Evolutionary conservation across 2,113 vertebrate genomes (phyloP), one percentile per base, ranked within the genome.

Genomic region (Scytalopus superciliaris): DNA sequence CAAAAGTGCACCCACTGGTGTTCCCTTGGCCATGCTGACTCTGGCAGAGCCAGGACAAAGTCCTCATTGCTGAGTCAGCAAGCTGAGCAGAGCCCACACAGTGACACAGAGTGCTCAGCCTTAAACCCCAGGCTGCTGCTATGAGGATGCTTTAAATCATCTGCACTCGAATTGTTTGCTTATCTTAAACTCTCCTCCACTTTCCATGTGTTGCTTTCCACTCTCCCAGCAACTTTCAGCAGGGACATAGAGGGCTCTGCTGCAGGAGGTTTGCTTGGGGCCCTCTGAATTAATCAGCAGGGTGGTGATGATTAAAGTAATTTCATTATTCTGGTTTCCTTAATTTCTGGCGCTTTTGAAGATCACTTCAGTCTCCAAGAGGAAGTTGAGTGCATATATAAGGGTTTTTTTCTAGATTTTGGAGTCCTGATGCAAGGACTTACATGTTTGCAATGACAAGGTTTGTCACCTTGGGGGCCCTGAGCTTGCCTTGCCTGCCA

Each of bases 151-250:
- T 80, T 92, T 90, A 87, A 93, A 92, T 75, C 83, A 95, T 84
- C 83, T 84, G 52, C 76, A 81, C 92, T 95, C 93, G 78, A 76
- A 60, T 49, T 87, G 73, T 92, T 96, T 92, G 83, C 89, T 96
- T 93, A 87, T 95, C 53, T 76, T 94, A 88, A 95, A 94, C 85
- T 95, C 91, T 94, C 52, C 80, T 85, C 88, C 83, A 62, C 76
- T 96, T 92, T 45, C 85, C 76, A 81, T 39, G 64, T 45, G 68
- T 25, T 92, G 88, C 52, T 93, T 45, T 80, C 12, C 42, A 40
- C 52, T 62, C 47, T 50, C 45, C 19, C 6, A 56, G 84, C 67
- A 59, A 67, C 47, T 44, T 68, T 35, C 72, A 63, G 79, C 63
- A 77, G 70, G 17, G 50, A 13, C 12, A 11, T 12, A 35, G 50